Evolutionary conservation across 2,113 vertebrate species (phyloP), one percentile per base, ranked within the genome.

Genomic region (Macrotis lagotis): DNA sequence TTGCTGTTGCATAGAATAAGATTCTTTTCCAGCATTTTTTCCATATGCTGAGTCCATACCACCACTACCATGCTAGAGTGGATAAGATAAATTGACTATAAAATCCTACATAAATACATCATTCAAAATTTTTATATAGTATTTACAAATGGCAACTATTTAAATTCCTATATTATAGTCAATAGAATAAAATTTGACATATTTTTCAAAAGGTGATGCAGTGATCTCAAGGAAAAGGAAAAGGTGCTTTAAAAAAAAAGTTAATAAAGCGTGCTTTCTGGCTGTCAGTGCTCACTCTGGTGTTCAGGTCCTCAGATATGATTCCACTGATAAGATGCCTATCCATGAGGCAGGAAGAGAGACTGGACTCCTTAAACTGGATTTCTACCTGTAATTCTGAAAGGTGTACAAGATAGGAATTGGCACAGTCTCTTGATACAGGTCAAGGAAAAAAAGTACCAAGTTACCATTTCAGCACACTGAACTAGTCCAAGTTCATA

Each of bases 361-460:
- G 66, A 83, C 66, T 83, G 66, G 91, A 31, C 47, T 92, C 88
- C 88, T 96, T 55, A 93, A 50, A 94, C 91, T 93, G 53, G 91
- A 96, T 88, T 91, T 52, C 31, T 66, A 89, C 88, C 95, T 93
- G 66, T 48, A 92, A 94, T 51, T 94, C 55, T 53, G 83, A 96
- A 83, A 94, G 89, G 50, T 91, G 94, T 88, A 96, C 91, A 92
- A 50, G 59, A 25, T 49, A 93, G 51, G 74, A 95, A 59, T 51
- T 90, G 25, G 92, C 48, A 53, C 0, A 91, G 66, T 50, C 93
- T 89, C 66, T 83, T 83, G 37, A 83, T 44, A 44, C 0, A 66
- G 37, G n/a, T 83, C 66, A 83, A 83, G 66, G 44, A 83, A 83
- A 53, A 83, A 83, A 66, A 44, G 16, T 53, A 66, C 55, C 55